Percentiles rank a stretch among this genome's conserved stretches.
Conservation (phyloP, 2,797 vertebrate species). For the Triplophysa yarkandensis region DNA sequence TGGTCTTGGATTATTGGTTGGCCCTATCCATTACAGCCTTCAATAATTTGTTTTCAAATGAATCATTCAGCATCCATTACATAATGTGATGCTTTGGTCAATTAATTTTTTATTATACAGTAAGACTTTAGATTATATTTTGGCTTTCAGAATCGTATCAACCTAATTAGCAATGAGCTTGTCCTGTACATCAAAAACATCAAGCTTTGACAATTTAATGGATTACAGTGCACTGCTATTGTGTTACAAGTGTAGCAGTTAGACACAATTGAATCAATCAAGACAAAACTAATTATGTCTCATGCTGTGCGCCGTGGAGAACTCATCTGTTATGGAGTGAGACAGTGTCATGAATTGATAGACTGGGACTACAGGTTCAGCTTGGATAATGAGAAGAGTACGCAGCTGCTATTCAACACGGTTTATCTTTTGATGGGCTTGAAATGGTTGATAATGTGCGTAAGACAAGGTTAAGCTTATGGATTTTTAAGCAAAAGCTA, state of each 20-base stretch:
- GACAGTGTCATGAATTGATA: constrained; percentile 42
- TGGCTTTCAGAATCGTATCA: neutral
- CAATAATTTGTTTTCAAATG: neutral
- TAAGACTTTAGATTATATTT: neutral
- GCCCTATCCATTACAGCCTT: neutral
- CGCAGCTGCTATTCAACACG: constrained; percentile 2
- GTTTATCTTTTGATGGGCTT: constrained; percentile 29
- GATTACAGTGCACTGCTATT: constrained; percentile 32
- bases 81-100: neutral
- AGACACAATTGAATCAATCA: constrained; percentile 51
- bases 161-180: constrained; percentile 13
- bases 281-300: constrained; percentile 48
- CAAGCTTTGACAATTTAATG: constrained; percentile 33
- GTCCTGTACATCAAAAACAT: constrained; percentile 30
- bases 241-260: constrained; percentile 46
- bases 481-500: constrained; percentile 35
- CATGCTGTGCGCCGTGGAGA: constrained; percentile 36
- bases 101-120: neutral
- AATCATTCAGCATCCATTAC: neutral
- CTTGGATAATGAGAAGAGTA: constrained; percentile 26
- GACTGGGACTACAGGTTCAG: constrained; percentile 21
- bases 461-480: constrained; percentile 39
- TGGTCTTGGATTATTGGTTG: neutral
- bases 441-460: constrained; percentile 22
- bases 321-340: constrained; percentile 44